A percentile compares a stretch with the other conserved stretches of the same genome.
These are phyloP conservation scores for Lucilia sericata DNA, from an alignment of 1,140 invertebrate genomes.

Conservation along the genomic window DNA sequence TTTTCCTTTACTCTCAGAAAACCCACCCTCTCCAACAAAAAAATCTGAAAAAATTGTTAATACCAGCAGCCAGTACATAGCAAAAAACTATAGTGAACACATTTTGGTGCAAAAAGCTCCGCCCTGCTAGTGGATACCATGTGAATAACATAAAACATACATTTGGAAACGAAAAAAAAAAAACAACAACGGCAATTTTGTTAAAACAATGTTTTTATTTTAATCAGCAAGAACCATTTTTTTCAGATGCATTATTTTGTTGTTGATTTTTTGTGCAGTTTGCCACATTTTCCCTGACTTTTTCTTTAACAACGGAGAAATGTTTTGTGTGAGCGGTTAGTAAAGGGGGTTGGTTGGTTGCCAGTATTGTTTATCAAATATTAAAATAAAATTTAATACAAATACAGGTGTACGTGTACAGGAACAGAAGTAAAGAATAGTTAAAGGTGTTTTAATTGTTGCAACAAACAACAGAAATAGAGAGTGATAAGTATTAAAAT, in stretches of 20 bases:
- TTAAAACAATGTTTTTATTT: conserved; percentile 11
- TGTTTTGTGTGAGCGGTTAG: too few relatives aligned
- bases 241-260: neutral
- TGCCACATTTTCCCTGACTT: neutral
- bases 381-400: neutral
- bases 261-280: neutral
- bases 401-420: neutral
- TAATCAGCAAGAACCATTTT: conserved; percentile 21
- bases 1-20: neutral
- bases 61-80: neutral
- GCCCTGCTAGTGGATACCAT: neutral
- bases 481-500: neutral
- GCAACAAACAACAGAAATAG: neutral
- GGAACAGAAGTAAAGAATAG: neutral
- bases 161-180: neutral
- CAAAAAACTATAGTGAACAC: neutral
- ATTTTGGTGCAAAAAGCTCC: conserved; percentile 23
- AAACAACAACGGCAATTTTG: neutral
- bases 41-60: neutral
- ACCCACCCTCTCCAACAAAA: conserved; percentile 7
- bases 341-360: neutral
- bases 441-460: neutral
- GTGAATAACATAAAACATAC: too few relatives aligned
- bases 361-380: neutral
- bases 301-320: neutral